These are phyloP conservation scores for Psittacula cyanocephala DNA, from an alignment of 2,113 vertebrate species.

Conservation along the genomic window DNA sequence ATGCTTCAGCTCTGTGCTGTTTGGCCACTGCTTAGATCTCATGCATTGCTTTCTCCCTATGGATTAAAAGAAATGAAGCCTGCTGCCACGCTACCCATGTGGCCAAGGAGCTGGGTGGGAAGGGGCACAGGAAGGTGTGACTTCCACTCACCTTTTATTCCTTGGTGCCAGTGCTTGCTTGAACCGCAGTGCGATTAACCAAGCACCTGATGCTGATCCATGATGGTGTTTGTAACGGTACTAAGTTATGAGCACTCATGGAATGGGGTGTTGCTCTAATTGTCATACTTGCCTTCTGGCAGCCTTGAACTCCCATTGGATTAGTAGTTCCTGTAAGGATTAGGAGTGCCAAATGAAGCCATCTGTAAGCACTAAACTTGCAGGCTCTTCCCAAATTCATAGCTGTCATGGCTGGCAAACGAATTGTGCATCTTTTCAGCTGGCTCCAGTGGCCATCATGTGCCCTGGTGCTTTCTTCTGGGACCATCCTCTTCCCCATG, in stretches of 20 bases:
- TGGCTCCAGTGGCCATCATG: neutral
- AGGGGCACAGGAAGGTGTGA: neutral
- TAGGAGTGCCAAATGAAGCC: conserved; percentile 76
- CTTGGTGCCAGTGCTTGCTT: neutral
- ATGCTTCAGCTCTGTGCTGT: neutral
- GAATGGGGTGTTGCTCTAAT: conserved; percentile 42
- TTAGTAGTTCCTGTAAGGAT: conserved; percentile 68
- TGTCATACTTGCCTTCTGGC: conserved; percentile 72
- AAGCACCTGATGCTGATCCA: neutral
- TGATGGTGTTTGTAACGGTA: neutral
- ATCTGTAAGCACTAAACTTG: conserved; percentile 76
- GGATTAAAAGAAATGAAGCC: neutral
- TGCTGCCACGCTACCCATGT: neutral
- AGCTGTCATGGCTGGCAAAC: conserved; percentile 24
- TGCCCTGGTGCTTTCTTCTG: neutral
- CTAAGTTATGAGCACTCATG: conserved; percentile 26
- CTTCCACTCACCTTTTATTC: neutral
- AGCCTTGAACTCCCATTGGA: conserved; percentile 67
- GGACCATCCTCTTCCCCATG: neutral
- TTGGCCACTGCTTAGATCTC: neutral
- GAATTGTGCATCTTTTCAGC: conserved; percentile 28
- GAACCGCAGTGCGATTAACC: neutral
- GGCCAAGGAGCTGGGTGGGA: neutral
- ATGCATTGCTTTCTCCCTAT: neutral
- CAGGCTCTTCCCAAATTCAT: conserved; percentile 53